These are phyloP conservation scores for Muntiacus reevesi DNA, from an alignment of 2,113 vertebrate species.

Conservation along the genomic window DNA sequence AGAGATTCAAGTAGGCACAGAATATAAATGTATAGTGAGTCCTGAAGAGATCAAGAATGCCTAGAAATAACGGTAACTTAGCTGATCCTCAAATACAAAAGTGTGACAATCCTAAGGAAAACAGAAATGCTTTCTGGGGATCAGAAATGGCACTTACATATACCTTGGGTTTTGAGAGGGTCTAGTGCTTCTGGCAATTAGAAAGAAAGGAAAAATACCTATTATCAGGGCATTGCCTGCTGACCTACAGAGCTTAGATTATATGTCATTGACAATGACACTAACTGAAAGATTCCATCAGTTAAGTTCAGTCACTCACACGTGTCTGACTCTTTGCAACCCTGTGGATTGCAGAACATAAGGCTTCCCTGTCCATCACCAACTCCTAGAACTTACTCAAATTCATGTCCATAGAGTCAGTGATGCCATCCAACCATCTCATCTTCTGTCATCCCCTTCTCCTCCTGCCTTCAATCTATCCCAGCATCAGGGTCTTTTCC, in stretches of 20 bases:
- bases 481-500: neutral
- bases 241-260: neutral
- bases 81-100: neutral
- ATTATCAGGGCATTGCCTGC: neutral
- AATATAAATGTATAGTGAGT: neutral
- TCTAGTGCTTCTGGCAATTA: neutral
- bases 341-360: neutral
- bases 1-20: neutral
- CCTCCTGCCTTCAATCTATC: neutral
- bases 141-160: neutral
- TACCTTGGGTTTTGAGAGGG: neutral
- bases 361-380: neutral
- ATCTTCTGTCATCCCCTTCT: neutral
- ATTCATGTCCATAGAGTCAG: neutral
- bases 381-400: neutral
- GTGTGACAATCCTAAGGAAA: neutral
- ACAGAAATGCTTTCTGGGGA: neutral
- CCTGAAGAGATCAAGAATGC: neutral
- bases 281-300: too few species aligned
- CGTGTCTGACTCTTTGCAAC: neutral
- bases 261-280: neutral
- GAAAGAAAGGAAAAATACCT: neutral
- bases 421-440: neutral
- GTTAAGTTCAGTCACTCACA: too few species aligned
- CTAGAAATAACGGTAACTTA: neutral